Conservation (phyloP, 1,140 invertebrate species). For the Neelides sp. region DNA sequence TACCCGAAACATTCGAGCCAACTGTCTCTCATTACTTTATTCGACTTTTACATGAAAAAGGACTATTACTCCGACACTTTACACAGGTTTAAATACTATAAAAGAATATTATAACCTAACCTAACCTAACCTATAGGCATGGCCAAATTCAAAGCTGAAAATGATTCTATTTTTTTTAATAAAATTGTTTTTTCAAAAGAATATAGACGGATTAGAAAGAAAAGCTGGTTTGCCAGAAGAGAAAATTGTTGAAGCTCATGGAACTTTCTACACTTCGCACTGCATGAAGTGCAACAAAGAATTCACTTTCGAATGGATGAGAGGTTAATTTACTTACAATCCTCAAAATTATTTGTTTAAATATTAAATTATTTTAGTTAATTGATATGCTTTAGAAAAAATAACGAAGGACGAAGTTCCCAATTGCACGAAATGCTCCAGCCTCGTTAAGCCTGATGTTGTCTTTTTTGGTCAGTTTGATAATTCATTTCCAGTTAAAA, state of each 20-base stretch:
- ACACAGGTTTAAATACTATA: slow-evolving; percentile 41
- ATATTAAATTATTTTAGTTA: neutral
- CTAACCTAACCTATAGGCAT: too few relatives aligned
- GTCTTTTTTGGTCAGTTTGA: slow-evolving; percentile 85
- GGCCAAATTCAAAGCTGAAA: neutral
- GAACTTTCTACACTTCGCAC: slow-evolving; percentile 77
- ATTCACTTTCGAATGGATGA: slow-evolving; percentile 71
- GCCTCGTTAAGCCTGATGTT: slow-evolving; percentile 83
- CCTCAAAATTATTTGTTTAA: neutral
- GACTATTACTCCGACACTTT: slow-evolving; percentile 64
- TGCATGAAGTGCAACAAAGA: slow-evolving; percentile 63
- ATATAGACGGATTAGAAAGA: slow-evolving; percentile 85
- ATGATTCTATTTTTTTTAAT: slow-evolving; percentile 1
- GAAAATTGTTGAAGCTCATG: slow-evolving; percentile 85
- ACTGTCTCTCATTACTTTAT: slow-evolving; percentile 75
- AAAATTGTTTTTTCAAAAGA: slow-evolving; percentile 45
- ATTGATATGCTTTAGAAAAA: slow-evolving; percentile 45
- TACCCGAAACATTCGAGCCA: slow-evolving; percentile 67
- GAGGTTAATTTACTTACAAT: slow-evolving; percentile 46
- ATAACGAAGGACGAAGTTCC: slow-evolving; percentile 61
- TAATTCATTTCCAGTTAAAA: too few relatives aligned
- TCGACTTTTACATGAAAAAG: slow-evolving; percentile 62
- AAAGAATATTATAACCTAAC: neutral
- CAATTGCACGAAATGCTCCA: slow-evolving; percentile 55
- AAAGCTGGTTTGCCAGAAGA: slow-evolving; percentile 70